Percentiles rank a stretch among this genome's conserved stretches.
Evolutionary conservation across 1,140 invertebrate genomes (phyloP).

Genomic region (Leptopilina clavipes): DNA sequence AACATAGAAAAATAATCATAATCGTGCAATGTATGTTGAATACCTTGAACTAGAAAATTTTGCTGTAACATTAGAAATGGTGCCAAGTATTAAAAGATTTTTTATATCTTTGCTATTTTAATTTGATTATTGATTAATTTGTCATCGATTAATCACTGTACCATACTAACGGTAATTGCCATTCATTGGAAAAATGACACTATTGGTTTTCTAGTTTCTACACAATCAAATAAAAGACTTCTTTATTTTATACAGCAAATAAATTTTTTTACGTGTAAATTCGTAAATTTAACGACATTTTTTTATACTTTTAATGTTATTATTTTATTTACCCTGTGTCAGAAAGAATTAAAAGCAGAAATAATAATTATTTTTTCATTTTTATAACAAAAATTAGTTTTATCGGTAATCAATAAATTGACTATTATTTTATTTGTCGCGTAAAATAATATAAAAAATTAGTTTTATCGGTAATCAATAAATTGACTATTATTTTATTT

Average conservation of each 20-base stretch:
- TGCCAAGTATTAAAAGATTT: constrained; percentile 18
- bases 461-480: too few species aligned
- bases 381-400: too few species aligned
- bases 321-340: too few species aligned
- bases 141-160: constrained; percentile 12
- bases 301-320: too few species aligned
- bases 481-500: too few species aligned
- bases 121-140: constrained; percentile 2
- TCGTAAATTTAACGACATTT: too few species aligned
- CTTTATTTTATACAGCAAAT: background rate
- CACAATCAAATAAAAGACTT: background rate
- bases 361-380: too few species aligned
- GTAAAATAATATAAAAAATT: too few species aligned
- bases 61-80: background rate
- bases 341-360: too few species aligned
- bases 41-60: constrained; percentile 26
- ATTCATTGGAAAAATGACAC: background rate
- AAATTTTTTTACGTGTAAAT: too few species aligned
- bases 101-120: background rate
- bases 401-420: too few species aligned
- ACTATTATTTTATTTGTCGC: too few species aligned
- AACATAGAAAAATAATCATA: background rate
- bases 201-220: background rate
- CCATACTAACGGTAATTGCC: background rate
- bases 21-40: background rate